Base-by-base conservation (phyloP, 2,113 vertebrate species). In the Microcebus tavaratra region DNA sequence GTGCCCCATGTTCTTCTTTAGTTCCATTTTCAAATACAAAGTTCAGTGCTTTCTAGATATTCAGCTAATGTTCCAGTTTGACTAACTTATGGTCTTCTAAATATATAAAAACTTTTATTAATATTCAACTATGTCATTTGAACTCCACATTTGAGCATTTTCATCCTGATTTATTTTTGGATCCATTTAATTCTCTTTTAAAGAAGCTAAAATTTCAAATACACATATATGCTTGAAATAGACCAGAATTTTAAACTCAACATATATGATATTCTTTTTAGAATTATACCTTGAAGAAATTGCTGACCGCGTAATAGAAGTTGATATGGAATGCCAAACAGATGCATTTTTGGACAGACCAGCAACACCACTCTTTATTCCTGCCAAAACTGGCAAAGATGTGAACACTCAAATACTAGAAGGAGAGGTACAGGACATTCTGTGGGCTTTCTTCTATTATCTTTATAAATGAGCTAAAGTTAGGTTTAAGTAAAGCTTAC, bases 261-360 rank as follows among this genome's bases (percentile, higher is more conserved):
- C 57, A 29, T 88, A 73, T 97, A 14, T 97, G 36, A 39, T 70
- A 79, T 98, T 76, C 90, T 85, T 98, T 98, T 97, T 97, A 99
- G 99, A 99, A 68, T 96, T 99, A 61, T 99, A 99, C 97, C 99
- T 99, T 70, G 99, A 99, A 98, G 99, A 99, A 96, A 98, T 99
- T 97, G 98, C 98, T 96, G 99, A 99, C 81, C 95, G 95, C 1
- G 29, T 99, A 86, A 97, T 98, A 97, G 98, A 99, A 53, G 96
- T 96, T 75, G 99, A 99, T 80, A 97, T 96, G 72, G 99, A 99
- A 91, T 99, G 99, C 98, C 99, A 99, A 98, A 99, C 99, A 57
- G 99, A 99, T 96, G 98, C 98, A 0, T 99, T 99, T 98, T 97
- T 99, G 98, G 99, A 99, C 94, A 99, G 98, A 98, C 99, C 99